Percentiles rank a stretch among this genome's conserved stretches.
phyloP scores from a whole-genome alignment of 2,888 invertebrate genomes.

The Aphelenchoides bicaudatus region DNA sequence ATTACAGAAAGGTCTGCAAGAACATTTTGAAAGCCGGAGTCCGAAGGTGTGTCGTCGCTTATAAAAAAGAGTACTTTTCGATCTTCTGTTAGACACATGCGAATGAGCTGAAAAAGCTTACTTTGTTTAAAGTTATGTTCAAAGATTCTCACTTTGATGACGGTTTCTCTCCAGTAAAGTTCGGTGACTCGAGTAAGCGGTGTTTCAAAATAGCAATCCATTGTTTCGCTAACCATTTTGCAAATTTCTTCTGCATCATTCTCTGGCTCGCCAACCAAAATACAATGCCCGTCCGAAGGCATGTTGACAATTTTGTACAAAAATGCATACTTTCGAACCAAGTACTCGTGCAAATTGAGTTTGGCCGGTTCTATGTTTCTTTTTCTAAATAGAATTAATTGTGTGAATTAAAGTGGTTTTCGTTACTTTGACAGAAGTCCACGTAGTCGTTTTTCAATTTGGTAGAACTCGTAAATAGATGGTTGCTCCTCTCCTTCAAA shows the following conservation, averaged over 20 bases:
- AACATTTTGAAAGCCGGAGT: slow-evolving; percentile 17
- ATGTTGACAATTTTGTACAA: slow-evolving; percentile 23
- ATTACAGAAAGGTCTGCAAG: slow-evolving; percentile 29
- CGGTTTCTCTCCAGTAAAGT: slow-evolving; percentile 25
- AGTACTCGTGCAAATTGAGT: slow-evolving; percentile 19
- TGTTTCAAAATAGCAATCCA: slow-evolving; percentile 20
- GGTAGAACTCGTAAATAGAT: not conserved
- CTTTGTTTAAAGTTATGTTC: not conserved
- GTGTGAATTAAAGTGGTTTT: not conserved
- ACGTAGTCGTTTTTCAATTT: not conserved
- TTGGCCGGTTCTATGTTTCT: slow-evolving; percentile 2
- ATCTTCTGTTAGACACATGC: slow-evolving; percentile 30
- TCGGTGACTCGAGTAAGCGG: slow-evolving; percentile 23
- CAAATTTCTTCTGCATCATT: slow-evolving; percentile 22
- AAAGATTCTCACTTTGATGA: slow-evolving; percentile 23
- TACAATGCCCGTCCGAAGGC: slow-evolving; percentile 26
- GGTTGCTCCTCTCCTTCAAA: slow-evolving; percentile 6
- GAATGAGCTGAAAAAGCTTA: slow-evolving; percentile 20
- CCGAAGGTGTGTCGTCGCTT: slow-evolving; percentile 22
- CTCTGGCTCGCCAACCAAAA: slow-evolving; percentile 25
- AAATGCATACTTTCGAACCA: slow-evolving; percentile 28
- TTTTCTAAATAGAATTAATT: not conserved
- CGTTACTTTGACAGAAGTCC: not conserved
- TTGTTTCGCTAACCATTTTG: slow-evolving; percentile 19
- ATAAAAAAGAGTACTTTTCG: slow-evolving; percentile 23